A percentile compares a stretch with the other conserved stretches of the same genome.
phyloP scores from a whole-genome alignment of 2,113 vertebrate genomes.

The Phalacrocorax aristotelis region DNA sequence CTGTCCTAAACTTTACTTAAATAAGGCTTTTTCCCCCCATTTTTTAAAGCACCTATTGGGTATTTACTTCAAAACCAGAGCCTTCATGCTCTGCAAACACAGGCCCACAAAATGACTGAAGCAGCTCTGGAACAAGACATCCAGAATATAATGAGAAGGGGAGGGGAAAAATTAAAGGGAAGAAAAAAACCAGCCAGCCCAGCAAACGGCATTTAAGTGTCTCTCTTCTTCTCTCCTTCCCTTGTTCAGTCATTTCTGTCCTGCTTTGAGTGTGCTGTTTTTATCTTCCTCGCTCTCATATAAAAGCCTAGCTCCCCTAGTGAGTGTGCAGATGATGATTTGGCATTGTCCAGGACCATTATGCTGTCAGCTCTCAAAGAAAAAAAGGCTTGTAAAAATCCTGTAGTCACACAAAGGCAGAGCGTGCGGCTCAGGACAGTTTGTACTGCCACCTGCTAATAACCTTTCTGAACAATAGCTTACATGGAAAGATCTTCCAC shows the following conservation, averaged over 20 bases:
- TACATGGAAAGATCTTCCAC: conserved; percentile 56
- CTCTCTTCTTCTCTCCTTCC: conserved; percentile 26
- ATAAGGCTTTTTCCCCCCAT: not conserved
- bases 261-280: conserved; percentile 53
- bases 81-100: not conserved
- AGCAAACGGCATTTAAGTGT: conserved; percentile 57
- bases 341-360: conserved; percentile 63
- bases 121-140: conserved; percentile 21
- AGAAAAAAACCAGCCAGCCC: not conserved
- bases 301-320: conserved; percentile 54
- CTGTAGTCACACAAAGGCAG: conserved; percentile 65
- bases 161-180: not conserved
- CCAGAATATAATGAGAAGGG: not conserved
- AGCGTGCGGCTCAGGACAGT: conserved; percentile 31
- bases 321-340: conserved; percentile 67
- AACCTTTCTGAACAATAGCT: conserved; percentile 53
- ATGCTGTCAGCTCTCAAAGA: conserved; percentile 61
- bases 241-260: conserved; percentile 56
- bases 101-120: not conserved
- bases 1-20: not conserved
- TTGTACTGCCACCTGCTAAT: conserved; percentile 64
- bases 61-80: not conserved
- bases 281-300: conserved; percentile 56
- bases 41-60: not conserved
- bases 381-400: conserved; percentile 69